Evolutionary conservation across 1,140 invertebrate genomes (phyloP), one percentile per base, ranked within the genome.

Genomic region (Macrotrachela quadricornifera): DNA sequence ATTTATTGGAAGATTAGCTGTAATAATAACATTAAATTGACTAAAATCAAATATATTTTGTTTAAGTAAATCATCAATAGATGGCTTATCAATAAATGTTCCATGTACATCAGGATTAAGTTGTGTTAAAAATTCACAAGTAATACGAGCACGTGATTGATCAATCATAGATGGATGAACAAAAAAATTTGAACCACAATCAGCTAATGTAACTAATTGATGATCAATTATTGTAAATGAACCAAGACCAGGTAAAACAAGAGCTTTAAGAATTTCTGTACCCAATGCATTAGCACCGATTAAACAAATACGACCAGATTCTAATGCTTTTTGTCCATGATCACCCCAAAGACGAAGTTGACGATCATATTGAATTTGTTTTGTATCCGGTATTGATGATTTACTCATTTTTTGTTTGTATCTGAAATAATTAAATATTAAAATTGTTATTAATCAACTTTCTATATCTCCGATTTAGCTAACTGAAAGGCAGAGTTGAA

Each of bases 171-270:
- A n/a, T 16, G 30, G 15, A 8, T 38, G 17, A 40, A 18, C 6
- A 38, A 6, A 44, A 51, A 51, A n/a, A n/a, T 15, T 14, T 30
- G 14, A 18, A 45, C 12, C 9, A 13, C 9, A 1, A 10, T 21
- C 11, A 47, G 17, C 16, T 30, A 41, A 53, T 44, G 21, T 30
- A 10, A 54, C 39, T 12, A 12, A 49, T 61, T 80, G 77, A 14
- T 81, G 82, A 77, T 97, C 92, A 10, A 94, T 79, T 59, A 96
- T 85, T 0, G 87, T 94, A 59, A 96, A 87, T n/a, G 83, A 80
- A 54, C 90, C 87, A 61, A 95, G 56, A 66, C 88, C 90, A 51
- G 91, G 87, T 37, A 96, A 71, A 15, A 95, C 81, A 12, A 96
- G 74, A 47, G 85, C 86, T 71, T 96, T 96, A 18, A 95, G 69